These are phyloP conservation scores for Mus pahari DNA, from an alignment of 2,113 vertebrate species.

Conservation along the genomic window DNA sequence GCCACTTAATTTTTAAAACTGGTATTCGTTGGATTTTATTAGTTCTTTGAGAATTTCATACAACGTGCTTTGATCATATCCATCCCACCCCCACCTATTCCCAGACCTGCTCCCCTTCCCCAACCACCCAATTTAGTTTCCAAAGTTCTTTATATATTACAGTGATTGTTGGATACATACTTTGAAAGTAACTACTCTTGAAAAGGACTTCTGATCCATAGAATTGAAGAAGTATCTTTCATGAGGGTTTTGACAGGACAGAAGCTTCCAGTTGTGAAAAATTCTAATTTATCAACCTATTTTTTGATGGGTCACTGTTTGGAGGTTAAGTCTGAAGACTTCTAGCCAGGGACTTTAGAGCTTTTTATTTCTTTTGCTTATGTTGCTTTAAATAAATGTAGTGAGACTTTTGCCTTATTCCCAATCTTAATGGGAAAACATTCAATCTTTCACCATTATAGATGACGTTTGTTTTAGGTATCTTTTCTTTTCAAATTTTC, in stretches of 20 bases:
- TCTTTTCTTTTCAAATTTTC: not conserved
- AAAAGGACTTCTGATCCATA: constrained; percentile 7
- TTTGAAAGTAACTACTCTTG: not conserved
- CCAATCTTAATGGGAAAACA: not conserved
- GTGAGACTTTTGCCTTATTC: not conserved
- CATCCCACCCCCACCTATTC: not conserved
- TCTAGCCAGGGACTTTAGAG: not conserved
- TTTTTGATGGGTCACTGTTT: not conserved
- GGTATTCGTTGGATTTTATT: not conserved
- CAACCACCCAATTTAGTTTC: not conserved
- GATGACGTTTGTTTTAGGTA: not conserved
- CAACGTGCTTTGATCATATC: not conserved
- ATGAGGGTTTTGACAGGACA: not conserved
- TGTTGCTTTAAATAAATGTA: not conserved
- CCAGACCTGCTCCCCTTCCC: not conserved
- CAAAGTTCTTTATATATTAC: constrained; percentile 10
- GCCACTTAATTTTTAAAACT: not conserved
- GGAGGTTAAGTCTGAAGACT: constrained; percentile 36
- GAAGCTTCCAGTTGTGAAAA: constrained; percentile 47
- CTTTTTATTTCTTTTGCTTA: constrained; percentile 30
- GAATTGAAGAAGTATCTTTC: not conserved
- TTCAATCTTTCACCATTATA: constrained; percentile 20
- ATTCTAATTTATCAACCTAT: not conserved
- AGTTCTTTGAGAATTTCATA: not conserved
- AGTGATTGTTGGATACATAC: not conserved